A percentile compares a stretch with the other conserved stretches of the same genome.
phyloP scores from a whole-genome alignment of 2,113 vertebrate genomes.

The Burhinus oedicnemus region DNA sequence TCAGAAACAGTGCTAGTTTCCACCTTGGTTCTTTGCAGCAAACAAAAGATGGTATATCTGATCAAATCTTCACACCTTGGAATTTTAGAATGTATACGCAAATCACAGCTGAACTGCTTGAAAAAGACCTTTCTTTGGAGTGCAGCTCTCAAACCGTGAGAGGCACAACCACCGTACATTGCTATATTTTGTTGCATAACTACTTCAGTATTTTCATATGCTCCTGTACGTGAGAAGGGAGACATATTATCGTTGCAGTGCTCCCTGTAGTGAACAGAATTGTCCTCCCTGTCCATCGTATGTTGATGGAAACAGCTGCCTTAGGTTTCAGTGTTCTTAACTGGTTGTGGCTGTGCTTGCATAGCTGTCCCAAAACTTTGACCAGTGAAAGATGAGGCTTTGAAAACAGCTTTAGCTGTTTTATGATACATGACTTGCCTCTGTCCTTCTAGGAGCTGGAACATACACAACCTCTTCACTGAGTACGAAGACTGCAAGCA shows the following conservation, averaged over 20 bases:
- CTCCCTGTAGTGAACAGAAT: not conserved
- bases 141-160: not conserved
- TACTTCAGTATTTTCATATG: not conserved
- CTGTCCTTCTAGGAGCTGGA: slow-evolving; percentile 81
- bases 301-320: not conserved
- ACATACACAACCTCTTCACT: slow-evolving; percentile 96
- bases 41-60: not conserved
- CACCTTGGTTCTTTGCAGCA: not conserved
- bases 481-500: slow-evolving; percentile 93
- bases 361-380: not conserved
- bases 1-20: not conserved
- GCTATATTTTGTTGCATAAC: not conserved
- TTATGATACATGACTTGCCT: not conserved
- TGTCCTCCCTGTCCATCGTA: not conserved
- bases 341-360: not conserved
- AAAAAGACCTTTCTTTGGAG: not conserved
- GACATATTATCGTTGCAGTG: not conserved
- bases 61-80: not conserved
- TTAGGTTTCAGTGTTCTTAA: not conserved
- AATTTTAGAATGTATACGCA: not conserved
- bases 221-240: not conserved
- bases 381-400: not conserved
- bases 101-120: not conserved
- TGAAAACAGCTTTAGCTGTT: not conserved
- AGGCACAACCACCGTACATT: not conserved